Percentiles rank a stretch among this genome's conserved stretches.
phyloP scores from a whole-genome alignment of 1,140 invertebrate genomes.

The Caenorhabditis tropicalis region DNA sequence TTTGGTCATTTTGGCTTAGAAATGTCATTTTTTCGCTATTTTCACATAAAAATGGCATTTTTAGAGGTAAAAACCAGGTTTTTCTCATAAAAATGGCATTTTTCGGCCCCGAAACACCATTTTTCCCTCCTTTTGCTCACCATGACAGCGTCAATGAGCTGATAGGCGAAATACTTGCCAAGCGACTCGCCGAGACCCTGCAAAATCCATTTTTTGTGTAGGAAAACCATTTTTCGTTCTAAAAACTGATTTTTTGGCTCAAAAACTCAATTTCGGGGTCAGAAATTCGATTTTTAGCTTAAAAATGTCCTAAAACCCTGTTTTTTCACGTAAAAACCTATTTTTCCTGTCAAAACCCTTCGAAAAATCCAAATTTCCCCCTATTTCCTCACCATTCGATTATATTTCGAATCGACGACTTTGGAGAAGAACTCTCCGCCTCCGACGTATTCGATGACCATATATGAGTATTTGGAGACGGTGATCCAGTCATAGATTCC shows the following conservation, averaged over 20 bases:
- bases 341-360: neutral
- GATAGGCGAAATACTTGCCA: constrained; percentile 9
- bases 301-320: neutral
- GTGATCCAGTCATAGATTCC: constrained; percentile 4
- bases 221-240: no score
- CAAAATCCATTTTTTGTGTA: neutral
- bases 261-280: no score
- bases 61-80: no score
- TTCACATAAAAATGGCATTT: no score
- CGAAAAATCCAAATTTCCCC: no score
- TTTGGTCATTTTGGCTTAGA: no score
- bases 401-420: constrained; percentile 16
- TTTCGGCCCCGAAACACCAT: no score
- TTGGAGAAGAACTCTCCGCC: constrained; percentile 18
- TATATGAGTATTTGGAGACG: neutral
- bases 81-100: no score
- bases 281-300: neutral
- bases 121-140: no score
- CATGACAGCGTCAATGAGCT: neutral
- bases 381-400: constrained; percentile 5
- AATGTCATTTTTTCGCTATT: no score
- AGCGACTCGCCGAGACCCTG: constrained; percentile 34
- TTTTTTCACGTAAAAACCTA: no score
- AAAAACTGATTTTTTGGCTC: neutral
- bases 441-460: constrained; percentile 18